Base-by-base conservation (phyloP, 2,113 vertebrate species). In the Ploceus nigricollis region DNA sequence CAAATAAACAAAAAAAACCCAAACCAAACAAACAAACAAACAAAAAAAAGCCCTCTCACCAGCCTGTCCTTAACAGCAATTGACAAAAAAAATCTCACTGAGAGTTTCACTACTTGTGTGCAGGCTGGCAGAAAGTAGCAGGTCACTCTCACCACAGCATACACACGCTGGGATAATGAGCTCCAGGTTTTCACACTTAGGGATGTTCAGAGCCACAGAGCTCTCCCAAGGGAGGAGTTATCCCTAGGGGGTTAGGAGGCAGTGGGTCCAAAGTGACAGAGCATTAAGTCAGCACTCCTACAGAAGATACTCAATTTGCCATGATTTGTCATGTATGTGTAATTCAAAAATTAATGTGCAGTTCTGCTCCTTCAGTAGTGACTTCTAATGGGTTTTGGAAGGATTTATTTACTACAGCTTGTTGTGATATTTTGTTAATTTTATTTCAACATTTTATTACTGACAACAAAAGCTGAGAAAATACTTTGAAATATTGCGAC, bases 401-500 rank as follows among this genome's bases (percentile, higher is more conserved):
- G 45, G 72, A 78, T 93, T 93, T 95, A 79, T 89, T 96, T 89
- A 28, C 31, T 53, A 77, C 4, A 8, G 15, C 21, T 87, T 82
- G 73, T 60, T 93, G 82, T 14, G 31, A 50, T 84, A 81, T 82
- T 87, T 91, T 87, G 79, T 79, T 84, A 63, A 82, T 92, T 95
- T 93, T 75, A 72, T 94, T 93, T 42, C 61, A 75, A 35, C 42
- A 16, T 89, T 92, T 96, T 92, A 89, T 92, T 83, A 65, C 56
- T 17, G n/a, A 58, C 58, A 77, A 86, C 27, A 81, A 68, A 90
- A 83, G 44, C 69, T 45, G 72, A 83, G 25, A 73, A 94, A 95
- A 94, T 60, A 39, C 64, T 66, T 75, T 56, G 56, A 94, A 84
- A 84, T 94, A 96, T 28, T 68, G 31, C 40, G 53, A 9, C 40